phyloP scores from a whole-genome alignment of 2,797 vertebrate species.

The Threskiornis aethiopicus region DNA sequence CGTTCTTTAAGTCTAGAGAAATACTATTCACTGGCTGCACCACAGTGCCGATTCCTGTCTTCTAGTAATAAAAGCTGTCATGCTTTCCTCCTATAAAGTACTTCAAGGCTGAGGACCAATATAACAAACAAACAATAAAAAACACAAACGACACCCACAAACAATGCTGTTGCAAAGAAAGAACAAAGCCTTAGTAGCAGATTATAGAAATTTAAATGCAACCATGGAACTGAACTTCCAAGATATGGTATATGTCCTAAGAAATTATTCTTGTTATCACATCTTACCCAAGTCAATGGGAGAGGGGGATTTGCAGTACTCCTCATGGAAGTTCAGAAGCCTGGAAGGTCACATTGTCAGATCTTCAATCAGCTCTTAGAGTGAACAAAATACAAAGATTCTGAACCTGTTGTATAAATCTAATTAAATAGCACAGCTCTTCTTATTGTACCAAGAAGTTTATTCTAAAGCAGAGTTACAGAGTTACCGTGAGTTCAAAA shows the following conservation, averaged over 20 bases:
- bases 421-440: neutral
- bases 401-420: neutral
- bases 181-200: neutral
- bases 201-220: neutral
- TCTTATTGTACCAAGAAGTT: neutral
- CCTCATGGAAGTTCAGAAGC: neutral
- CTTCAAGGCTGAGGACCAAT: neutral
- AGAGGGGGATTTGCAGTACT: neutral
- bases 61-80: slow-evolving; percentile 34
- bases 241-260: neutral
- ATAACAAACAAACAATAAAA: neutral
- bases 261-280: neutral
- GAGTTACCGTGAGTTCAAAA: neutral
- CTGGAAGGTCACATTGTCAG: neutral
- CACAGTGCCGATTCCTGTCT: neutral
- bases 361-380: neutral
- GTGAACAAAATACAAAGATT: neutral
- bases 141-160: neutral
- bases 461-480: neutral
- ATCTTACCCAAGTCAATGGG: neutral
- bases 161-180: neutral
- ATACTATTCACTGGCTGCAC: neutral
- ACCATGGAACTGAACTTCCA: neutral
- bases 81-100: neutral
- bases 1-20: slow-evolving; percentile 37